Conservation (phyloP, 2,888 invertebrate species). For the Ischnus inquisitorius region DNA sequence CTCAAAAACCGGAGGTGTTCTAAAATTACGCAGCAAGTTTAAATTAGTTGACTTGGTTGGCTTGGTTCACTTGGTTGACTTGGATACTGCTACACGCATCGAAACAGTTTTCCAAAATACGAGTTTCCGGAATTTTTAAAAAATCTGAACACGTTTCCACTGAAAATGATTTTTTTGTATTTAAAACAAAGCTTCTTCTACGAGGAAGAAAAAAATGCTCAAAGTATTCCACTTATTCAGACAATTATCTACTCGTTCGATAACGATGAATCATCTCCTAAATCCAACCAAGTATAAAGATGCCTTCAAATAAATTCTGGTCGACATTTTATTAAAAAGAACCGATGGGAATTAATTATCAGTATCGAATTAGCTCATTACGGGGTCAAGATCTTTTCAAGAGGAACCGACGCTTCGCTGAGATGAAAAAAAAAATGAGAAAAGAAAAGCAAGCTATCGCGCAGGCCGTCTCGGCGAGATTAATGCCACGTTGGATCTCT, state of each 20-base stretch:
- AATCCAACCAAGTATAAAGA: not conserved
- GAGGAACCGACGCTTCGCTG: not conserved
- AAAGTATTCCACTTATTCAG: not conserved
- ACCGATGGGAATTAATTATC: constrained; percentile 28
- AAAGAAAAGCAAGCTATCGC: not conserved
- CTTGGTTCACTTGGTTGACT: too few relatives aligned
- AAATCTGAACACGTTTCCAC: too few relatives aligned
- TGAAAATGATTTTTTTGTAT: too few relatives aligned
- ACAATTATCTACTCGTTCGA: not conserved
- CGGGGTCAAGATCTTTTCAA: constrained; percentile 25
- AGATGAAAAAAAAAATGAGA: constrained; percentile 6
- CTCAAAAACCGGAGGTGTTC: too few relatives aligned
- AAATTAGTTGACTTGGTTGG: too few relatives aligned
- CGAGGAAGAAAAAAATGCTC: not conserved
- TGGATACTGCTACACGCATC: too few relatives aligned
- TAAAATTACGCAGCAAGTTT: too few relatives aligned
- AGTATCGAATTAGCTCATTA: constrained; percentile 28
- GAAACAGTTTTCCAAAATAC: too few relatives aligned
- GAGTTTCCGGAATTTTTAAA: too few relatives aligned
- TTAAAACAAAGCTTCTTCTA: too few relatives aligned
- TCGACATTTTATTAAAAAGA: constrained; percentile 2
- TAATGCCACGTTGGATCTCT: constrained; percentile 10
- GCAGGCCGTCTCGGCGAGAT: constrained; percentile 33
- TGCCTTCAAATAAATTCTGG: not conserved
- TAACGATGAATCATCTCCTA: not conserved